Evolutionary conservation across 1,140 invertebrate genomes (phyloP).

Genomic region (Holotrichia oblita): DNA sequence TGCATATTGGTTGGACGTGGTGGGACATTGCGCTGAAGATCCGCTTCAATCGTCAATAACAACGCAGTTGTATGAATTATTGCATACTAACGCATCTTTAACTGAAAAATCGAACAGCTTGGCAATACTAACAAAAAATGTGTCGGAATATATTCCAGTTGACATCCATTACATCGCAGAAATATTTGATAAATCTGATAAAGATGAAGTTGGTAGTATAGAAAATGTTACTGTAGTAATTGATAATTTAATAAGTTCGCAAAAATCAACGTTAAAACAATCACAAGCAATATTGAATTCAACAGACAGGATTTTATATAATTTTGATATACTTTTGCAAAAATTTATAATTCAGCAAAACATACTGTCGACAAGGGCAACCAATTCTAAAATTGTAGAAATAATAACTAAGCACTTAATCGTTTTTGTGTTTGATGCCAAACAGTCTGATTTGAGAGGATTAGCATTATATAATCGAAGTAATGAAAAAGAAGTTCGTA

Average conservation of each 20-base stretch:
- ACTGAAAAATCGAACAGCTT: conserved; percentile 5
- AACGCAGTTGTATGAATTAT: not conserved
- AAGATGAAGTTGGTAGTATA: not conserved
- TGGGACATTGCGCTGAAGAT: conserved; percentile 3
- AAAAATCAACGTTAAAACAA: conserved; percentile 12
- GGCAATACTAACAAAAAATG: conserved; percentile 18
- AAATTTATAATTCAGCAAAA: conserved; percentile 16
- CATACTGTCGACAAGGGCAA: not conserved
- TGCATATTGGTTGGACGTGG: conserved; percentile 31
- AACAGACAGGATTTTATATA: conserved; percentile 37
- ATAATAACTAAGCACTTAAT: conserved; percentile 31
- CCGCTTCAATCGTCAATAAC: conserved; percentile 17
- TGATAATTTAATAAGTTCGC: conserved; percentile 27
- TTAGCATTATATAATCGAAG: not conserved
- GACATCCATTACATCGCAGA: conserved; percentile 37
- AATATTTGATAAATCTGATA: conserved; percentile 28
- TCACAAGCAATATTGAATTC: conserved; percentile 31
- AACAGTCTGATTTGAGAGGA: not conserved
- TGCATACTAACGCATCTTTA: not conserved
- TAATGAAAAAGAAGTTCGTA: not conserved
- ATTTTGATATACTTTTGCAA: conserved; percentile 33
- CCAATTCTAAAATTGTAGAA: not conserved
- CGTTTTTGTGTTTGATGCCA: conserved; percentile 28
- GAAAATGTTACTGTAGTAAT: conserved; percentile 29
- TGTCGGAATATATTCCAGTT: conserved; percentile 14